Conservation (phyloP, 2,888 invertebrate species). For the Lutraria lutraria region DNA sequence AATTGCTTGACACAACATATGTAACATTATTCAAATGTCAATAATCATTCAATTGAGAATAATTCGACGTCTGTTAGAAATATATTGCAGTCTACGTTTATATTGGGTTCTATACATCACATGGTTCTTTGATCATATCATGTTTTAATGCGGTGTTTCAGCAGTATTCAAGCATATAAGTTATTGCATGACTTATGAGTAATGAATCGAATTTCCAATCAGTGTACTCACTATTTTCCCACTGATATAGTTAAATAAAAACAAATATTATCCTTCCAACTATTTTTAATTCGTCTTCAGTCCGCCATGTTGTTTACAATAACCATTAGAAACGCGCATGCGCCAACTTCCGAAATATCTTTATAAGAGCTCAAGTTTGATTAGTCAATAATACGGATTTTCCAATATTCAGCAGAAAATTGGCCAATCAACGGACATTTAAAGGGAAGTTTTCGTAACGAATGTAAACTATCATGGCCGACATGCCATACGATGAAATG, state of each 20-base stretch:
- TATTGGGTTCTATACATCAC: too few species aligned
- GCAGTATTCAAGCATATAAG: too few species aligned
- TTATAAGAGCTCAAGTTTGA: conserved; percentile 53
- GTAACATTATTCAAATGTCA: too few species aligned
- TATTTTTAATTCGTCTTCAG: conserved; percentile 9
- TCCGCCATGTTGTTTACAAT: conserved; percentile 79
- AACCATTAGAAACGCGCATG: conserved; percentile 75
- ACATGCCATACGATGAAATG: conserved; percentile 22
- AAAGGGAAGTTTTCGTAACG: conserved; percentile 54
- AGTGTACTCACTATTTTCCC: not conserved
- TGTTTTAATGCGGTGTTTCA: too few species aligned
- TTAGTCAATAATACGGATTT: conserved; percentile 54
- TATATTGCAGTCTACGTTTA: too few species aligned
- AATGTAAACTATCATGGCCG: conserved; percentile 78
- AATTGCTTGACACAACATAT: too few species aligned
- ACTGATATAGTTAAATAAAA: not conserved
- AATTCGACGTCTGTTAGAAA: too few species aligned
- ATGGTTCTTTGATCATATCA: too few species aligned
- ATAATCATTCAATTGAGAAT: too few species aligned
- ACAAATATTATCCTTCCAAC: not conserved
- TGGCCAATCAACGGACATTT: conserved; percentile 63
- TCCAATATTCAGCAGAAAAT: conserved; percentile 7
- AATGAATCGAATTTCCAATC: not conserved
- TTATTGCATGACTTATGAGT: too few species aligned
- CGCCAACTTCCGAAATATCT: conserved; percentile 16